Evolutionary conservation across 92 coral and sea anemone species (phyloP).

Genomic region (Porites rus): DNA sequence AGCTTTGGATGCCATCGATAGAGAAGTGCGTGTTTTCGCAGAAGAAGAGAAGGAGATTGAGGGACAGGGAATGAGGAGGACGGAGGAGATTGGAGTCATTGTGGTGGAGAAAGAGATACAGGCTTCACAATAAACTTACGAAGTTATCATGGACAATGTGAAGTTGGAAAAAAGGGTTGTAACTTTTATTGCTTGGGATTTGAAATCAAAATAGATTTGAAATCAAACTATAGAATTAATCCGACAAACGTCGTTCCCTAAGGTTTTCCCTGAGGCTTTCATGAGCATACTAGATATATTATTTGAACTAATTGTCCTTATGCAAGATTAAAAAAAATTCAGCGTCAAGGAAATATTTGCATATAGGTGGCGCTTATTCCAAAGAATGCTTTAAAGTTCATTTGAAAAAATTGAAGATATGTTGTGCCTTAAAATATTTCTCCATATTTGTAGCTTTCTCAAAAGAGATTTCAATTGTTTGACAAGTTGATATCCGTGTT

Average conservation of each 20-base stretch:
- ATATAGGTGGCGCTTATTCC: too few relatives aligned
- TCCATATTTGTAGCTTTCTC: too few relatives aligned
- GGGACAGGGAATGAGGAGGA: neutral
- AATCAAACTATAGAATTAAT: neutral
- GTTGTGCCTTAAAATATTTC: too few relatives aligned
- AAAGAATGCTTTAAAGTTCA: too few relatives aligned
- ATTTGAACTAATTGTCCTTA: too few relatives aligned
- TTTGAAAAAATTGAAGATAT: too few relatives aligned
- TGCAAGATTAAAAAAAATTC: too few relatives aligned
- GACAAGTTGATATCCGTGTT: too few relatives aligned
- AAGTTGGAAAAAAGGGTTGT: neutral
- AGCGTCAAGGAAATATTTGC: too few relatives aligned
- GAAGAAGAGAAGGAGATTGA: neutral
- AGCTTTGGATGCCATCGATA: neutral
- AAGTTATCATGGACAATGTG: neutral
- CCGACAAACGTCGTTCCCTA: neutral
- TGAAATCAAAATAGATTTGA: neutral
- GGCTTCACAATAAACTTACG: neutral
- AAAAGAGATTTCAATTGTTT: too few relatives aligned
- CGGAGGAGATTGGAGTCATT: constrained; percentile 21
- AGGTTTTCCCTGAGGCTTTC: too few relatives aligned
- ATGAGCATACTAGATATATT: too few relatives aligned
- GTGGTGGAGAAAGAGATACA: constrained; percentile 6
- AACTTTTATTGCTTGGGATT: neutral
- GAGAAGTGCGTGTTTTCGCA: neutral